Percentiles rank a stretch among this genome's conserved stretches.
These are phyloP conservation scores for Hepsetus odoe DNA, from an alignment of 2,113 vertebrate genomes.

Conservation along the genomic window DNA sequence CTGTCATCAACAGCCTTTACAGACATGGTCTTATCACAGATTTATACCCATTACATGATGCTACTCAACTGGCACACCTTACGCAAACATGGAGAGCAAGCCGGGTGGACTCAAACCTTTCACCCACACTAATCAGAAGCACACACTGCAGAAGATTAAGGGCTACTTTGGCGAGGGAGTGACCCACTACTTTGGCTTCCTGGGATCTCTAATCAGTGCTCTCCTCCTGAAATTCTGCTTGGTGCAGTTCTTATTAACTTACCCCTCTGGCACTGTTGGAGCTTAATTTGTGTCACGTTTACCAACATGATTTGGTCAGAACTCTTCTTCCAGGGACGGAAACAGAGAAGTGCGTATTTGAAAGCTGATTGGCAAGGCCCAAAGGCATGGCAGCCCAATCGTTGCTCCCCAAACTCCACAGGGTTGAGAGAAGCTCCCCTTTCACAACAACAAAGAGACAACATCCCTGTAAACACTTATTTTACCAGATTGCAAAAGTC, in stretches of 20 bases:
- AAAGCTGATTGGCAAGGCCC: constrained; percentile 11
- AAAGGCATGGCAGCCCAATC: not conserved
- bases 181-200: constrained; percentile 55
- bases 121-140: not conserved
- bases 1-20: constrained; percentile 21
- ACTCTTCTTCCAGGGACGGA: constrained; percentile 23
- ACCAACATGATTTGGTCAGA: constrained; percentile 28
- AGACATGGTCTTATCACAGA: not conserved
- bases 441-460: not conserved
- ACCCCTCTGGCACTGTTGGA: not conserved
- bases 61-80: not conserved
- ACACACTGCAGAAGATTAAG: constrained; percentile 48
- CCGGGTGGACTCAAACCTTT: constrained; percentile 21
- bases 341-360: not conserved
- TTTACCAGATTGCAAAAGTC: constrained; percentile 13
- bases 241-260: constrained; percentile 1
- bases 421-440: constrained; percentile 1
- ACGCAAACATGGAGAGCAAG: not conserved
- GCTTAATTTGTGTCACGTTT: constrained; percentile 7
- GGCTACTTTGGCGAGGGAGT: constrained; percentile 54
- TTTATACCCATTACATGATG: constrained; percentile 25
- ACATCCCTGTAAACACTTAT: not conserved
- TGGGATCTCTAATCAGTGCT: constrained; percentile 43
- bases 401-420: not conserved
- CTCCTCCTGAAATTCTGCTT: constrained; percentile 41